Base-by-base conservation (phyloP, 2,888 invertebrate genomes). In the Cheilosia vulpina region DNA sequence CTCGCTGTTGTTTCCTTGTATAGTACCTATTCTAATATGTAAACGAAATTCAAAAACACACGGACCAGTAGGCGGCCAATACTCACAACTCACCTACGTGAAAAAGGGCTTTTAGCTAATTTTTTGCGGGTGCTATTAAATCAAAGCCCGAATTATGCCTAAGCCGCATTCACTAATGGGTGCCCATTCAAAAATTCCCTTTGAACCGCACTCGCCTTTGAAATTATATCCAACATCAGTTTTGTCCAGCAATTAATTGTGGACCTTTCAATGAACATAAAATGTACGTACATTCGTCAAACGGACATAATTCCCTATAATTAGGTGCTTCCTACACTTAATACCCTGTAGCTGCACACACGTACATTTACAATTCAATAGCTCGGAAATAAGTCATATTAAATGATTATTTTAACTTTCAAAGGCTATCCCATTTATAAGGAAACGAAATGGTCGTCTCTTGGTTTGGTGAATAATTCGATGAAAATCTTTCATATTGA, bases 401-500 rank as follows among this genome's bases (percentile, higher is more conserved):
- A 50, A 41, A 47, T 41, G n/a, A 41, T 19, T 50, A 15, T 41
- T 27, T 6, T 41, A 43, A 24, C 9, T 55, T 55, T 57, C 43
- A 53, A 31, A 60, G 41, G n/a, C 34, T 19, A n/a, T 21, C 27
- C n/a, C 53, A 11, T 17, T 34, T 31, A 38, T 31, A 21, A 34
- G 21, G 55, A 43, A 13, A 13, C 7, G 13, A 50, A 45, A 63
- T 2, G 19, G 27, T 47, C 52, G 19, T 62, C n/a, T 65, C 50
- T 55, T 17, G 2, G 17, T 31, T 15, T 31, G 4, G 9, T 17
- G 19, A 78, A 69, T 63, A 78, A 69, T 63, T 69, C 69, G 69
- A 55, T 69, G 55, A 69, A 69, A 50, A 52, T 58, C n/a, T n/a
- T 76, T 66, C 47, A 58, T 71, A 71, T 71, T 52, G 73, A 62